Evolutionary conservation across 2,797 vertebrate species (phyloP).

Genomic region (Merluccius polli): DNA sequence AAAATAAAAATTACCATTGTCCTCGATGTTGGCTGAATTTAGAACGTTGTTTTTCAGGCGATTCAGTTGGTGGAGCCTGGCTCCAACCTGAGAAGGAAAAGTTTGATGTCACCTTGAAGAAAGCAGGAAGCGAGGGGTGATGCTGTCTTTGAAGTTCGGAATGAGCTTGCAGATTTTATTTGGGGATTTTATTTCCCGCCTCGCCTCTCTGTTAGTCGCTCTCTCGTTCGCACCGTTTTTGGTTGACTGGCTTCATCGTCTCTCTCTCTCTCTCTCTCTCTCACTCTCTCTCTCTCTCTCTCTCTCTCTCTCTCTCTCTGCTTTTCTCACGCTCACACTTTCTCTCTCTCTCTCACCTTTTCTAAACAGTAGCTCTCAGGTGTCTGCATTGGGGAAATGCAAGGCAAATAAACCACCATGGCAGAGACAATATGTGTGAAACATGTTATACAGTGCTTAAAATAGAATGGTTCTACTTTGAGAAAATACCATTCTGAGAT

Average conservation of each 20-base stretch:
- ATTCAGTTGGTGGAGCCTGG: slow-evolving; percentile 32
- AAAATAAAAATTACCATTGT: slow-evolving; percentile 56
- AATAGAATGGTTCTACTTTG: background rate
- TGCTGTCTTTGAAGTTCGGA: slow-evolving; percentile 51
- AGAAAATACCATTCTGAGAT: background rate
- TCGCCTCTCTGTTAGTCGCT: background rate
- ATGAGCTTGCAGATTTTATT: slow-evolving; percentile 51
- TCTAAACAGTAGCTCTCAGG: slow-evolving; percentile 12
- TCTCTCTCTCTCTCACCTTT: slow-evolving; percentile 9
- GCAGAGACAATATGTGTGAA: background rate
- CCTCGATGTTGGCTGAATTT: slow-evolving; percentile 64
- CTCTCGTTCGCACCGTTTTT: background rate
- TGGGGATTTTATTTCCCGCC: slow-evolving; percentile 30
- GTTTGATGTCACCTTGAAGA: slow-evolving; percentile 65
- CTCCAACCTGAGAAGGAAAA: slow-evolving; percentile 50
- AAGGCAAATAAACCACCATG: background rate
- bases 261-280: background rate
- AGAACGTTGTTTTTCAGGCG: slow-evolving; percentile 60
- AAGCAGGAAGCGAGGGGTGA: slow-evolving; percentile 33
- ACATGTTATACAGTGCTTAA: background rate
- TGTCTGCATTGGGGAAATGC: slow-evolving; percentile 12
- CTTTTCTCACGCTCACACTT: background rate
- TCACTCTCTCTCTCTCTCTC: background rate
- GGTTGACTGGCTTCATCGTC: background rate
- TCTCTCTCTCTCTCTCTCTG: background rate